Evolutionary conservation across 2,888 invertebrate species (phyloP), one percentile per base, ranked within the genome.

Genomic region (Drosophila conformis): DNA sequence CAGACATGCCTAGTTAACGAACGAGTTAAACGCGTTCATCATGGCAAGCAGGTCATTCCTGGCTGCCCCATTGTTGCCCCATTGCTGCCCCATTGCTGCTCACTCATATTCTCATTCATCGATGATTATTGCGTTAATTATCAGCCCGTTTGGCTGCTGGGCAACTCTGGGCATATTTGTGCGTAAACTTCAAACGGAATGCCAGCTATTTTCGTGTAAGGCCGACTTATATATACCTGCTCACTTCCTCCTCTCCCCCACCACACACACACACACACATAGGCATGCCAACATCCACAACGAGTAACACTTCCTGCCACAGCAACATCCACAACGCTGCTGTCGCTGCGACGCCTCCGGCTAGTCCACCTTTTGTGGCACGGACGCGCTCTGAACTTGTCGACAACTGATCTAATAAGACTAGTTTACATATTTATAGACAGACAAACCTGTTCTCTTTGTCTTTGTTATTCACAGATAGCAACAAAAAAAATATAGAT

Each of bases 61-160:
- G 52, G 59, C 61, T 60, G 27, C 54, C 38, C 53, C 52, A 27
- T 49, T 33, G 13, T 18, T 46, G 25, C 25, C 35, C 13, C 13
- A 13, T 21, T 31, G 31, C 27, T 70, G 46, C 59, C 10, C 29
- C 29, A 29, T 31, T n/a, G 8, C 38, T 70, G 48, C 61, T 62
- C 53, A 57, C 56, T 72, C 76, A 73, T 71, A 79, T 73, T 79
- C 66, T 76, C 82, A 88, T 88, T 89, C 87, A 91, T 90, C 89
- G 81, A 90, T 90, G 90, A 90, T 90, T 90, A 90, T 87, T 91
- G 89, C 91, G 91, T 90, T 90, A 90, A 90, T 90, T 90, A 90
- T 89, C 80, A 83, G 77, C 80, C 82, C 76, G 76, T 56, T 56
- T 66, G 61, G 69, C 54, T 66, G 63, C 69, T 60, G 69, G 61